phyloP scores from a whole-genome alignment of 1,140 invertebrate species.

The Tetragonula clypearis region DNA sequence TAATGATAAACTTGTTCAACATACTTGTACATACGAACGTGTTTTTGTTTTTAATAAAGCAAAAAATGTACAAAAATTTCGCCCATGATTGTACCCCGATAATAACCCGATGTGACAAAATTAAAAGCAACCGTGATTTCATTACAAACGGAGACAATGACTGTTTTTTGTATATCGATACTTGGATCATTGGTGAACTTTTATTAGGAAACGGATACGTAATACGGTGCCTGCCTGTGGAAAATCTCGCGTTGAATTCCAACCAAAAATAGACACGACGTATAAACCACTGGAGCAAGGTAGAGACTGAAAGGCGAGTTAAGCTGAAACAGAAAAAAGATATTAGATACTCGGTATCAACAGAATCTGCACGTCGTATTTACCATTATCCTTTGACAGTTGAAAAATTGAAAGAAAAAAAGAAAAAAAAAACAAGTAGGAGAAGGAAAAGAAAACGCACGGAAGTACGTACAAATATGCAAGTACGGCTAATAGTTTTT shows the following conservation, averaged over 20 bases:
- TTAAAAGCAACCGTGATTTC: not conserved
- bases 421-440: not conserved
- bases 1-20: not conserved
- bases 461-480: not conserved
- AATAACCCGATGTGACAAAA: not conserved
- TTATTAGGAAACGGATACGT: constrained; percentile 13
- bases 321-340: constrained; percentile 1
- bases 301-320: not conserved
- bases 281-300: constrained; percentile 32
- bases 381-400: not conserved
- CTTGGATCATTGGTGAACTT: constrained; percentile 28
- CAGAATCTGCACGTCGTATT: not conserved
- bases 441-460: not conserved
- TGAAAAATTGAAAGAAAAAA: not conserved
- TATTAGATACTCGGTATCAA: not conserved
- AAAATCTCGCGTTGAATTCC: constrained; percentile 50
- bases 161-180: not conserved
- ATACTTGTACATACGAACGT: not conserved
- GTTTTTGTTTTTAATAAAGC: constrained; percentile 23
- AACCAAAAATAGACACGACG: constrained; percentile 58
- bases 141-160: constrained; percentile 18
- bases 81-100: too few species aligned
- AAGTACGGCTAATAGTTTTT: too few species aligned
- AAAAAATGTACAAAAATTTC: not conserved
- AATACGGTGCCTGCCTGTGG: constrained; percentile 11